These are phyloP conservation scores for Periophthalmus magnuspinnatus DNA, from an alignment of 2,797 vertebrate species.

Conservation along the genomic window DNA sequence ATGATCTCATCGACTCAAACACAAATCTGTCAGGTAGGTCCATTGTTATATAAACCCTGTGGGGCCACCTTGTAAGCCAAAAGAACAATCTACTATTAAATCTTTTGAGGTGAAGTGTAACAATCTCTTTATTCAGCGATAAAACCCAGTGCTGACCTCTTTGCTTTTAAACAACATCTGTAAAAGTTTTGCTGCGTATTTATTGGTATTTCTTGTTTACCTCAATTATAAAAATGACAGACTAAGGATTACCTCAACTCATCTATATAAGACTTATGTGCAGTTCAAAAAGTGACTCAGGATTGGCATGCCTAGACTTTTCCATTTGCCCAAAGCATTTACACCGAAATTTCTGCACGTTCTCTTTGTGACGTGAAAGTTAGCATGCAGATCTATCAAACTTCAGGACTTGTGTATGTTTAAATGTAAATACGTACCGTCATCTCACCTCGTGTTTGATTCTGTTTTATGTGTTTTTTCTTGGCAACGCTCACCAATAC, in stretches of 20 bases:
- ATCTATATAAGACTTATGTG: conserved; percentile 45
- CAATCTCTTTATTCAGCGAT: conserved; percentile 39
- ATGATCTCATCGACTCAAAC: conserved; percentile 70
- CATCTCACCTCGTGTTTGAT: conserved; percentile 25
- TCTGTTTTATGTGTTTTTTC: conserved; percentile 25
- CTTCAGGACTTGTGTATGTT: conserved; percentile 32
- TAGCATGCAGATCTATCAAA: conserved; percentile 45
- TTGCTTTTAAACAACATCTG: conserved; percentile 54
- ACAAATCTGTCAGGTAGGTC: conserved; percentile 67
- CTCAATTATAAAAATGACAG: conserved; percentile 49
- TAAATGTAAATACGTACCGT: conserved; percentile 38
- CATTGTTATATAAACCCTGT: conserved; percentile 54
- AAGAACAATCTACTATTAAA: conserved; percentile 41
- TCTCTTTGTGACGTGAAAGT: conserved; percentile 35
- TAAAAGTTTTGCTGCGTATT: conserved; percentile 53
- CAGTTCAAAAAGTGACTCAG: conserved; percentile 58
- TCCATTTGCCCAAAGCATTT: conserved; percentile 48
- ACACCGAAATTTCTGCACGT: conserved; percentile 38
- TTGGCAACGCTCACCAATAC: conserved; percentile 35
- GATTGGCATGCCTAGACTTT: conserved; percentile 47
- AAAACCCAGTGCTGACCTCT: conserved; percentile 26
- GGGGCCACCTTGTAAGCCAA: conserved; percentile 52
- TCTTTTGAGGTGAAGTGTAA: conserved; percentile 32
- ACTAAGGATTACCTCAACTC: conserved; percentile 48
- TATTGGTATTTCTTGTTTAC: conserved; percentile 62